Percentiles rank a stretch among this genome's conserved stretches.
These are phyloP conservation scores for Cosmorhoe ocellata DNA, from an alignment of 2,888 invertebrate genomes.

Conservation along the genomic window DNA sequence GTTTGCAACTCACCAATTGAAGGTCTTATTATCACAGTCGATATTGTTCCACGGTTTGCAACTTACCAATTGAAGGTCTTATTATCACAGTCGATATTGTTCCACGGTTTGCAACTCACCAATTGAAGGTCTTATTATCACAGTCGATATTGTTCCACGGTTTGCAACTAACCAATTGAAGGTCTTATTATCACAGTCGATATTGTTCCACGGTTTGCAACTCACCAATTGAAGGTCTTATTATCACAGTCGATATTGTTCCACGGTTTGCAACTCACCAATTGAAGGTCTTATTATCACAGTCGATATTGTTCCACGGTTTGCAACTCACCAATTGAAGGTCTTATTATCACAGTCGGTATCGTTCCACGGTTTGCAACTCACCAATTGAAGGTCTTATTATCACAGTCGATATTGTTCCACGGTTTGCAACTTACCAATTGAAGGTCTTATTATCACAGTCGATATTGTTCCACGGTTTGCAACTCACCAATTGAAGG, in stretches of 20 bases:
- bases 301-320: neutral
- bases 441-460: no score
- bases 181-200: neutral
- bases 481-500: no score
- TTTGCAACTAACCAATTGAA: neutral
- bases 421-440: no score
- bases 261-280: neutral
- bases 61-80: neutral
- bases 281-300: neutral
- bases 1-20: neutral
- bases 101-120: neutral
- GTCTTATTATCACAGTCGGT: no score
- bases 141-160: neutral
- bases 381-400: no score
- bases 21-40: neutral
- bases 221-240: neutral
- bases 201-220: neutral
- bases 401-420: no score
- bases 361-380: no score
- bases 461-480: no score
- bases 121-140: neutral
- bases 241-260: neutral
- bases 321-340: neutral
- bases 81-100: neutral
- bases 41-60: neutral